Evolutionary conservation across 2,113 vertebrate genomes (phyloP).

Genomic region (Accipiter cooperii): DNA sequence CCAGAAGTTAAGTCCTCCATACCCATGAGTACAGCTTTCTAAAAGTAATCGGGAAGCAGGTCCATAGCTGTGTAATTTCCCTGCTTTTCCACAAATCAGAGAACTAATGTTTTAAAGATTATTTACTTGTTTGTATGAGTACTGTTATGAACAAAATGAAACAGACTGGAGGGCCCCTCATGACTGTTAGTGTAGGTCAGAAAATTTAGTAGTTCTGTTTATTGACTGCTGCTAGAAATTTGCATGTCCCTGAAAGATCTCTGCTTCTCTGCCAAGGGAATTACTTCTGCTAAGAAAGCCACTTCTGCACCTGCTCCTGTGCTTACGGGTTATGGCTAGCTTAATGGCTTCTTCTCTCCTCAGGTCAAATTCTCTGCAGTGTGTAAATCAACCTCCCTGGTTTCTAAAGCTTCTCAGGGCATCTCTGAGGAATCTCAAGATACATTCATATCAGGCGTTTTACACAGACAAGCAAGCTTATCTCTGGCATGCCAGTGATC

Average conservation of each 20-base stretch:
- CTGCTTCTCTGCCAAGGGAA: background rate
- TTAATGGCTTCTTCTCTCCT: background rate
- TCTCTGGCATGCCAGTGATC: background rate
- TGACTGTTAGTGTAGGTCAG: background rate
- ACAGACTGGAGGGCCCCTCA: background rate
- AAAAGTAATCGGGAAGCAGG: background rate
- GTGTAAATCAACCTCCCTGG: background rate
- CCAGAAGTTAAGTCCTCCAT: background rate
- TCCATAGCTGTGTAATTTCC: background rate
- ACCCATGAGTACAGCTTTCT: background rate
- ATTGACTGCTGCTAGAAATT: background rate
- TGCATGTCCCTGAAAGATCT: background rate
- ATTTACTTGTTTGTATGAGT: background rate
- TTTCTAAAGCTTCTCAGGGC: background rate
- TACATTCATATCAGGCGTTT: background rate
- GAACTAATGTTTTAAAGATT: background rate
- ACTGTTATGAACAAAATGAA: background rate
- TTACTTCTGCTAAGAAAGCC: background rate
- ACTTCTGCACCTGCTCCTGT: background rate
- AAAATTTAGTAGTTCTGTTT: background rate
- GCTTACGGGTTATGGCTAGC: background rate
- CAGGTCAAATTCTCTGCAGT: background rate
- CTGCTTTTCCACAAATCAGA: background rate
- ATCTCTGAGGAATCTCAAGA: background rate
- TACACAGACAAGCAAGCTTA: background rate